phyloP scores from a whole-genome alignment of 53 echinoderm and acorn worm genomes.

The Zoroaster sp. region DNA sequence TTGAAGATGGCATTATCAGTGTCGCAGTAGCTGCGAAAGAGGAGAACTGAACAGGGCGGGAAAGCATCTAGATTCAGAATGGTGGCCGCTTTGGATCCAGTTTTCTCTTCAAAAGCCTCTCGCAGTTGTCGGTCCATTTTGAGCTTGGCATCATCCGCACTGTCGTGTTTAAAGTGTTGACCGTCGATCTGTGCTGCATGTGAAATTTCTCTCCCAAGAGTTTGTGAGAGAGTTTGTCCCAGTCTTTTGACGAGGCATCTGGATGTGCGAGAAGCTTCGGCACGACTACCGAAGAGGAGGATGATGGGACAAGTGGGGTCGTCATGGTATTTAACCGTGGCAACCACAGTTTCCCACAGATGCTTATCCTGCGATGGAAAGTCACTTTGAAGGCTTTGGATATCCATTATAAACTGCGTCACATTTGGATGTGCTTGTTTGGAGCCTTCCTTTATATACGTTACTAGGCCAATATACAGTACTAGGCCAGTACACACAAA shows the following conservation, averaged over 20 bases:
- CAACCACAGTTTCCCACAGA: slow-evolving; percentile 64
- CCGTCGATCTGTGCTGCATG: slow-evolving; percentile 47
- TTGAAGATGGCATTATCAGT: slow-evolving; percentile 88
- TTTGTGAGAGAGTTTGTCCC: slow-evolving; percentile 9
- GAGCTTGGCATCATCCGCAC: slow-evolving; percentile 48
- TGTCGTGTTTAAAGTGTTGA: background rate
- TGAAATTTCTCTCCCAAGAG: background rate
- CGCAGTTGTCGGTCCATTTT: slow-evolving; percentile 30
- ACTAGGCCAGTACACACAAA: too few relatives aligned
- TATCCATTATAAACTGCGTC: background rate
- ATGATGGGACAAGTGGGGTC: slow-evolving; percentile 43
- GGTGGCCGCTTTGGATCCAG: slow-evolving; percentile 26
- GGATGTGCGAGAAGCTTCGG: background rate
- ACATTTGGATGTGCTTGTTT: too few relatives aligned
- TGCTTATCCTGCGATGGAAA: slow-evolving; percentile 25
- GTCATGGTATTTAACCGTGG: slow-evolving; percentile 15
- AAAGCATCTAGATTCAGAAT: slow-evolving; percentile 68
- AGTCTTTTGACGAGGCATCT: slow-evolving; percentile 52
- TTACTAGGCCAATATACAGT: too few relatives aligned
- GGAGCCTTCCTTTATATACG: too few relatives aligned
- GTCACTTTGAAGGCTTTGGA: background rate
- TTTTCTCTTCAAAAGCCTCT: background rate
- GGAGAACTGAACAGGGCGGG: slow-evolving; percentile 80
- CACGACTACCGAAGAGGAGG: slow-evolving; percentile 48
- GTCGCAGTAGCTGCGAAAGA: slow-evolving; percentile 92